Conservation (phyloP, 2,888 invertebrate genomes). For the Laspeyria flexula region DNA sequence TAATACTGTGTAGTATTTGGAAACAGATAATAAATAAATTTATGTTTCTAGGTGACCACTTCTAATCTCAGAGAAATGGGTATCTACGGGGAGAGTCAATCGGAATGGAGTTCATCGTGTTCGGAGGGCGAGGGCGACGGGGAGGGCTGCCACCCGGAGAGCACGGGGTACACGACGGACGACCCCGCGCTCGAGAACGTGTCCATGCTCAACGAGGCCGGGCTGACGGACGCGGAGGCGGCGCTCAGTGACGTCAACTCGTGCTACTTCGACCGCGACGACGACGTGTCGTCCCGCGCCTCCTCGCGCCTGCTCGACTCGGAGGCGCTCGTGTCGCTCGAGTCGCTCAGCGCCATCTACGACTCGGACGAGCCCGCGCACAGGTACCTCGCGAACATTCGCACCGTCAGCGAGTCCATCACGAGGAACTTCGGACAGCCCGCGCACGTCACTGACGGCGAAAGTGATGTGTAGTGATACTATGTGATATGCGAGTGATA, state of each 20-base stretch:
- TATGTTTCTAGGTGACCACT: slow-evolving; percentile 62
- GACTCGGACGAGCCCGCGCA: slow-evolving; percentile 89
- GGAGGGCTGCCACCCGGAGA: slow-evolving; percentile 86
- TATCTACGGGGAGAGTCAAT: slow-evolving; percentile 89
- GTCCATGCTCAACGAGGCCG: slow-evolving; percentile 94
- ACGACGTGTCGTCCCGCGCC: slow-evolving; percentile 94
- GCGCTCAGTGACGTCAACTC: slow-evolving; percentile 95
- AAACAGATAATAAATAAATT: neutral
- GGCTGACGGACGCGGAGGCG: slow-evolving; percentile 94
- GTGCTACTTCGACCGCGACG: slow-evolving; percentile 90
- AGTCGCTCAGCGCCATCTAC: slow-evolving; percentile 93
- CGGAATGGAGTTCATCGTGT: slow-evolving; percentile 91
- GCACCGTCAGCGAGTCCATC: slow-evolving; percentile 91
- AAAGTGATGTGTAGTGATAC: slow-evolving; percentile 87
- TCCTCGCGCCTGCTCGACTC: slow-evolving; percentile 93
- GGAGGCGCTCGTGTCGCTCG: slow-evolving; percentile 91
- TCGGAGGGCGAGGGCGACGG: slow-evolving; percentile 85
- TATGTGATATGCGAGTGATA: slow-evolving; percentile 46
- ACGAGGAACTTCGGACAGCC: slow-evolving; percentile 91
- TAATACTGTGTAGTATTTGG: neutral
- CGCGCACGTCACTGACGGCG: slow-evolving; percentile 87
- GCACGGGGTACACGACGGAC: slow-evolving; percentile 95
- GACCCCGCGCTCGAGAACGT: slow-evolving; percentile 94
- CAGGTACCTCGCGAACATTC: slow-evolving; percentile 90
- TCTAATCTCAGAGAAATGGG: slow-evolving; percentile 77